These are phyloP conservation scores for Hypercompe scribonia DNA, from an alignment of 2,888 invertebrate genomes.

Conservation along the genomic window DNA sequence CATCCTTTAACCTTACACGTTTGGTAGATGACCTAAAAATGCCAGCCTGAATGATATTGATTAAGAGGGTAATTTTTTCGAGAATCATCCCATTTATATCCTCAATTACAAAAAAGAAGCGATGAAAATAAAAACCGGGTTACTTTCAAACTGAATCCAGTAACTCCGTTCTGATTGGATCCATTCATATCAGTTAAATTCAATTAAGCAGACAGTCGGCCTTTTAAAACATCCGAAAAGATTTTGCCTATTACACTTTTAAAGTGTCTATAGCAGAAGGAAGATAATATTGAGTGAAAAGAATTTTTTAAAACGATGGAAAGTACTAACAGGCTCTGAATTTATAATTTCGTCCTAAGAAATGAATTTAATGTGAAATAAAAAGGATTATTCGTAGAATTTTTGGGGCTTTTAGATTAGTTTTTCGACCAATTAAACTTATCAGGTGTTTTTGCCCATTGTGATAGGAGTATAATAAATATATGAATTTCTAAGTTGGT, in stretches of 20 bases:
- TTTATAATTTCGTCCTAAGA: background rate
- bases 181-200: background rate
- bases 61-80: constrained; percentile 6
- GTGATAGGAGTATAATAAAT: too few species aligned
- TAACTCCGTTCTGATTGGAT: background rate
- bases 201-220: background rate
- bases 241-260: background rate
- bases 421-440: too few species aligned
- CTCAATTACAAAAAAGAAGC: background rate
- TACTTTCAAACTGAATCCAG: background rate
- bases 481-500: too few species aligned
- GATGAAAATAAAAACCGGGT: background rate
- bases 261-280: background rate
- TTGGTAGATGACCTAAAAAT: background rate
- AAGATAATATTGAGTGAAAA: background rate
- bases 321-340: background rate
- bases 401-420: too few species aligned
- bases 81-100: background rate
- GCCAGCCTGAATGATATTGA: constrained; percentile 7
- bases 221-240: background rate
- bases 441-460: too few species aligned
- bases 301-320: background rate
- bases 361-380: too few species aligned
- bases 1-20: background rate
- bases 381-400: too few species aligned